Conservation (phyloP, 2,888 invertebrate genomes). For the Taphrorychus bicolor region DNA sequence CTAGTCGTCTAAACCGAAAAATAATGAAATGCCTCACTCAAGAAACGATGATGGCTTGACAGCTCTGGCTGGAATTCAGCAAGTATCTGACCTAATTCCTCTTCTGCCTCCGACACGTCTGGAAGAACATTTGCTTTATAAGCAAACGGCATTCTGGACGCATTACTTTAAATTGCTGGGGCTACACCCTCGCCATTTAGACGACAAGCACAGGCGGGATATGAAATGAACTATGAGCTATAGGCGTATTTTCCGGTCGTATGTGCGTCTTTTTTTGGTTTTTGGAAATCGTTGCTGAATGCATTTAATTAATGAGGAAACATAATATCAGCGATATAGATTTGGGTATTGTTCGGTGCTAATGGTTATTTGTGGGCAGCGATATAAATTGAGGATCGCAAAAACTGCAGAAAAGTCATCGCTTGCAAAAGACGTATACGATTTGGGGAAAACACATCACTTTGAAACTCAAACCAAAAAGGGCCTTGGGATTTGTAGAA, state of each 20-base stretch:
- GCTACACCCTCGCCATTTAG: slow-evolving; percentile 27
- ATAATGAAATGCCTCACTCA: neutral
- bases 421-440: too few species aligned
- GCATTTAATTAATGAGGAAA: too few species aligned
- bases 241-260: neutral
- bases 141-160: slow-evolving; percentile 47
- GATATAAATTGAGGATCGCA: too few species aligned
- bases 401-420: too few species aligned
- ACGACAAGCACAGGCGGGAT: slow-evolving; percentile 8
- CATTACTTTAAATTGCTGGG: slow-evolving; percentile 35
- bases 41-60: slow-evolving; percentile 14
- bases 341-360: too few species aligned
- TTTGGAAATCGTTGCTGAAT: too few species aligned
- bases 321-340: too few species aligned
- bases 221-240: neutral
- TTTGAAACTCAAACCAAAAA: too few species aligned
- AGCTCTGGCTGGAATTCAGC: slow-evolving; percentile 53
- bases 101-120: slow-evolving; percentile 52
- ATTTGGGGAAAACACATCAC: too few species aligned
- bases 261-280: too few species aligned
- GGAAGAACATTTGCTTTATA: slow-evolving; percentile 50
- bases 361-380: too few species aligned
- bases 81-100: slow-evolving; percentile 57
- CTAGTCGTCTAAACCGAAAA: neutral
- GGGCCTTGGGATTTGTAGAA: too few species aligned